Conservation (phyloP, 1,140 invertebrate species). For the Delia radicum region DNA sequence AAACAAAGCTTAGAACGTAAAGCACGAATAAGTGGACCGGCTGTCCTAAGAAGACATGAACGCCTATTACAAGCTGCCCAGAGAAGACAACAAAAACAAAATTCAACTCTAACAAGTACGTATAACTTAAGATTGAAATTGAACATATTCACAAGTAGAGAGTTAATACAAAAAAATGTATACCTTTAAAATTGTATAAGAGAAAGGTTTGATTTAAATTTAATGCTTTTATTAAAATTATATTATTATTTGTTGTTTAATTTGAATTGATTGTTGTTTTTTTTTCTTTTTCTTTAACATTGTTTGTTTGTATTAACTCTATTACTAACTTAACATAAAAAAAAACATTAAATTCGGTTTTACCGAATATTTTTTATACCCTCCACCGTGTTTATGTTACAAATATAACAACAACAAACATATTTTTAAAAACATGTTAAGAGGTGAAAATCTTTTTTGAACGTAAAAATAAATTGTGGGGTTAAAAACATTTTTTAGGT, state of each 20-base stretch:
- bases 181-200: neutral
- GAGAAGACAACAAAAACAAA: conserved; percentile 65
- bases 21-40: conserved; percentile 72
- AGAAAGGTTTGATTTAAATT: conserved; percentile 3
- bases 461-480: too few species aligned
- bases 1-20: conserved; percentile 92
- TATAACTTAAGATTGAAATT: conserved; percentile 37
- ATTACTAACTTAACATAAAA: conserved; percentile 15
- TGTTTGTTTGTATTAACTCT: conserved; percentile 25
- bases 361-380: too few species aligned
- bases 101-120: conserved; percentile 78
- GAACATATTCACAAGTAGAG: neutral
- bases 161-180: conserved; percentile 18
- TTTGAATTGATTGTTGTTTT: conserved; percentile 23
- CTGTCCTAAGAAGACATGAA: conserved; percentile 81
- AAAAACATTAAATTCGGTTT: too few species aligned
- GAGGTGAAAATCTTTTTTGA: too few species aligned
- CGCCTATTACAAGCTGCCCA: conserved; percentile 71
- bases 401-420: too few species aligned
- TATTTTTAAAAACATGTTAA: too few species aligned
- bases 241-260: conserved; percentile 20
- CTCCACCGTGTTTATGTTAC: too few species aligned
- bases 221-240: neutral
- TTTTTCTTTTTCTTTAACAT: conserved; percentile 9
- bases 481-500: too few species aligned